Base-by-base conservation (phyloP, 1,140 invertebrate genomes). In the Melanaphis sacchari region DNA sequence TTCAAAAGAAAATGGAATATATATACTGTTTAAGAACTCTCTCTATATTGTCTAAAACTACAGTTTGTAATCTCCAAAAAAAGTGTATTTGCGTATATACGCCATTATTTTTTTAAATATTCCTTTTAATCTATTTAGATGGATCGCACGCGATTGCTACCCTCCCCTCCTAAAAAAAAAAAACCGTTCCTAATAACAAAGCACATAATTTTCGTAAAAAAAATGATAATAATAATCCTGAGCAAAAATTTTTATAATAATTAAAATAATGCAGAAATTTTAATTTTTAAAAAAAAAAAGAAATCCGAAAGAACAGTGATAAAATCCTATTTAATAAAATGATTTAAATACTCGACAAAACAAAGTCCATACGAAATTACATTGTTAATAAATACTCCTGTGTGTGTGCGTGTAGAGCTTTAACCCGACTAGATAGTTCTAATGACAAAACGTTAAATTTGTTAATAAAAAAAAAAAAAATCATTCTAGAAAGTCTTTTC, bases 21-120 rank as follows among this genome's bases (percentile, higher is more conserved):
- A 76, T 76, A n/a, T 76, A 7, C n/a, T 76, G n/a, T 76, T 76
- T n/a, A n/a, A 76, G 31, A 76, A 76, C 59, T 76, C 31, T 66
- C 59, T 76, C n/a, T 76, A 76, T 76, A 76, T n/a, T 76, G 59
- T n/a, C n/a, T 15, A 76, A 76, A 76, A 76, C 59, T 76, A n/a
- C n/a, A 76, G 59, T 76, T 76, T 36, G 31, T 1, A 76, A 76
- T 76, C 59, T 76, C n/a, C 31, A 76, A 76, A 76, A 76, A n/a
- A 18, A 76, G 31, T n/a, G 59, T 66, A 11, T 31, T 66, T 66
- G 54, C 26, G 54, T 59, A 59, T 59, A 59, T 31, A 59, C 54
- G 11, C 15, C n/a, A 76, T 76, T 18, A n/a, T 36, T 5, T 76
- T 76, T 76, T 66, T n/a, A 66, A 66, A 66, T 66, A 66, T 15